Evolutionary conservation across 2,888 invertebrate species (phyloP).

Genomic region (Hemaris fuciformis): DNA sequence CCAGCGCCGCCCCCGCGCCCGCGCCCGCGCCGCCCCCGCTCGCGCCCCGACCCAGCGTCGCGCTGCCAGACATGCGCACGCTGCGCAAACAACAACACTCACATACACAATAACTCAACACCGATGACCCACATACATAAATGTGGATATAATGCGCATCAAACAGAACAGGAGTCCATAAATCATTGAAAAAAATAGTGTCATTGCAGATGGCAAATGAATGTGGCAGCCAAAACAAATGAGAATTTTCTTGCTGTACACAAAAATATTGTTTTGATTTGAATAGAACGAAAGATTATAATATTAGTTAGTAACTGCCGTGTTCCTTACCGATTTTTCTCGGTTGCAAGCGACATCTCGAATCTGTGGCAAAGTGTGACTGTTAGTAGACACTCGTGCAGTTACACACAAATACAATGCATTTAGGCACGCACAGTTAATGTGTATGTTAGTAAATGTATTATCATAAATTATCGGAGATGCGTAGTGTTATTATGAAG

Average conservation of each 20-base stretch:
- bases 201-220: too few relatives aligned
- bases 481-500: neutral
- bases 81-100: slow-evolving; percentile 33
- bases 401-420: neutral
- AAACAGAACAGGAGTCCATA: too few relatives aligned
- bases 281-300: too few relatives aligned
- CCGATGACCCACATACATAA: too few relatives aligned
- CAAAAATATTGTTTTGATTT: too few relatives aligned
- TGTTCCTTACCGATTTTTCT: neutral
- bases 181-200: too few relatives aligned
- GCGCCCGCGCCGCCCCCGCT: slow-evolving; percentile 35
- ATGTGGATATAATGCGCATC: too few relatives aligned
- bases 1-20: slow-evolving; percentile 67
- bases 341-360: neutral
- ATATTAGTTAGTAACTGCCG: neutral
- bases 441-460: neutral
- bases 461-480: neutral
- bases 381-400: neutral
- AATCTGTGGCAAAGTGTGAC: neutral
- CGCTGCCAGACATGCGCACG: slow-evolving; percentile 68
- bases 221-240: too few relatives aligned
- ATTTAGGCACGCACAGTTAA: neutral
- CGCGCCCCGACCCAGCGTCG: slow-evolving; percentile 63
- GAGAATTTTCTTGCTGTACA: too few relatives aligned
- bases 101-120: neutral